phyloP scores from a whole-genome alignment of 1,140 invertebrate genomes.

The Aleiodes sp. region DNA sequence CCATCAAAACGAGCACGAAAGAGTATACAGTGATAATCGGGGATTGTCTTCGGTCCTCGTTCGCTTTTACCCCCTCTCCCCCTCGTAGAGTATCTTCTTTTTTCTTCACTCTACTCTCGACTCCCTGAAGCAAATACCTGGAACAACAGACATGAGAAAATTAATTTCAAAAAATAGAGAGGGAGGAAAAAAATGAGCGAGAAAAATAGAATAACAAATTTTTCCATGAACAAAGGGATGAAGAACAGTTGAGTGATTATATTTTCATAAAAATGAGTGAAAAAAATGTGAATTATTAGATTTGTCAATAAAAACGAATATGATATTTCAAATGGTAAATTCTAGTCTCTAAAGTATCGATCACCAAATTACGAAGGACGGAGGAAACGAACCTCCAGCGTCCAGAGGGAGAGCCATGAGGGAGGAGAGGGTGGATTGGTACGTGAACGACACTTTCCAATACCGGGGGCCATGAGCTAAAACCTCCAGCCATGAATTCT shows the following conservation, averaged over 20 bases:
- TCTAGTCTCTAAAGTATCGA: constrained; percentile 30
- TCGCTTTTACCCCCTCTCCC: too few relatives aligned
- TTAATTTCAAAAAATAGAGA: neutral
- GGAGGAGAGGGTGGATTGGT: too few relatives aligned
- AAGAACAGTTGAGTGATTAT: too few relatives aligned
- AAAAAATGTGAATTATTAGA: too few relatives aligned
- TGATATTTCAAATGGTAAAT: too few relatives aligned
- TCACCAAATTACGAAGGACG: constrained; percentile 18
- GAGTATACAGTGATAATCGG: constrained; percentile 5
- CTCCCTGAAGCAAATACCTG: constrained; percentile 3
- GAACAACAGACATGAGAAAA: constrained; percentile 8
- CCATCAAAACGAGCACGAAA: constrained; percentile 7
- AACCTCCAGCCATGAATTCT: constrained; percentile 37
- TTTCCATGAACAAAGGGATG: too few relatives aligned
- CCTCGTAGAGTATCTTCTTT: neutral
- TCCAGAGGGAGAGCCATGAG: neutral
- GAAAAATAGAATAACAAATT: too few relatives aligned
- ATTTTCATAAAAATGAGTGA: too few relatives aligned
- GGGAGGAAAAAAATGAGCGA: neutral
- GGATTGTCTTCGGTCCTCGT: constrained; percentile 5
- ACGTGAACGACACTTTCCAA: constrained; percentile 24
- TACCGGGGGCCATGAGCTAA: constrained; percentile 13
- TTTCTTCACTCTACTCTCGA: neutral
- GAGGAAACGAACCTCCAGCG: neutral
- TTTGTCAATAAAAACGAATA: too few relatives aligned